Base-by-base conservation (phyloP, 1,140 invertebrate genomes). In the Dysdera silvatica region DNA sequence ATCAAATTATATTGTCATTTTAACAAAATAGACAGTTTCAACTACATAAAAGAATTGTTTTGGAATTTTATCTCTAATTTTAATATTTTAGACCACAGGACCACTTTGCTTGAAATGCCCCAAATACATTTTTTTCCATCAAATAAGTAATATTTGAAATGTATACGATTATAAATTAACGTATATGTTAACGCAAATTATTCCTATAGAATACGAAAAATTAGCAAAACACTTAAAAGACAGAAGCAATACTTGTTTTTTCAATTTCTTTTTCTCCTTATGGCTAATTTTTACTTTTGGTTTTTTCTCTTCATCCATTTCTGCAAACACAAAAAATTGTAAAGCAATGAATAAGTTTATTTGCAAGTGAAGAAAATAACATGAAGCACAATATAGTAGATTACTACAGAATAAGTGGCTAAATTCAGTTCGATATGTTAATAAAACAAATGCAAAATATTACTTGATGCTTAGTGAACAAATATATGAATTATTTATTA, bases 201-300 rank as follows among this genome's bases (percentile, higher is more conserved):
- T 31, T 51, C 24, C 24, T 32, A 52, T 43, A 68, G 58, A n/a
- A n/a, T n/a, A n/a, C n/a, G n/a, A n/a, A n/a, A n/a, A n/a, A n/a
- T n/a, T n/a, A n/a, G n/a, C n/a, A n/a, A n/a, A n/a, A n/a, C n/a
- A n/a, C n/a, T n/a, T n/a, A n/a, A n/a, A n/a, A n/a, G n/a, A n/a
- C n/a, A n/a, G n/a, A n/a, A n/a, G n/a, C n/a, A n/a, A 63, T 71
- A 77, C 78, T 71, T 79, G 75, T 71, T 95, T 96, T 73, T 95
- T 94, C 53, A 93, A 70, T 73, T 95, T 95, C 72, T 96, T 96
- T 71, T 92, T 87, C 72, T 97, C 93, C 76, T 95, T 97, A 71
- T 95, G 90, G 12, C 90, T 91, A 45, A 95, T 72, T 77, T 94
- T 71, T 57, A 26, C 49, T 53, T 23, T 55, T 40, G 52, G 52